Evolutionary conservation across 2,113 vertebrate genomes (phyloP).

Genomic region (Orycteropus afer): DNA sequence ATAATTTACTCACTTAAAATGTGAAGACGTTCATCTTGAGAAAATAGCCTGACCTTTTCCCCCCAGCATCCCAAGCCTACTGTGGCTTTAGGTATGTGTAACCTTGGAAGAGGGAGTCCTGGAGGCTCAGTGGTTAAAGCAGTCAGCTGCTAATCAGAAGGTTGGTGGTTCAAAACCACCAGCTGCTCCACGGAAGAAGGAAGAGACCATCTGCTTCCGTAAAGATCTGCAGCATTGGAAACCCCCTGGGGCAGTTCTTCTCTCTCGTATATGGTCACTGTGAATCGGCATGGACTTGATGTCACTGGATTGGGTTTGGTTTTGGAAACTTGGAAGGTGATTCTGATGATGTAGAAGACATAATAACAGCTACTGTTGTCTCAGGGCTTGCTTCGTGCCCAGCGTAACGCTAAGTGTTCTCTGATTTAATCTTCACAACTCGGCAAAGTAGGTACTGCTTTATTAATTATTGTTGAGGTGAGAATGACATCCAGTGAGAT

Average conservation of each 20-base stretch:
- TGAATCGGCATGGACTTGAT: no score
- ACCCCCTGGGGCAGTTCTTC: no score
- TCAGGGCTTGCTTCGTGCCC: neutral
- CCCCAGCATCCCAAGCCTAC: neutral
- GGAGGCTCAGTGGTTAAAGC: no score
- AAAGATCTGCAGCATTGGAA: neutral
- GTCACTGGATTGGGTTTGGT: neutral
- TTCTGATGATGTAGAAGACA: neutral
- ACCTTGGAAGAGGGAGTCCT: neutral
- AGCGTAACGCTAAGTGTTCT: neutral
- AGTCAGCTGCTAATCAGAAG: no score
- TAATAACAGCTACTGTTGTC: neutral
- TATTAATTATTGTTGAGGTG: neutral
- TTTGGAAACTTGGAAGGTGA: neutral
- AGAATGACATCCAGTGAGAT: neutral
- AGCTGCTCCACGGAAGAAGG: no score
- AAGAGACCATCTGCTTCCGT: no score
- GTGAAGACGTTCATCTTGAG: neutral
- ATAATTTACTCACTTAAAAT: conserved; percentile 17
- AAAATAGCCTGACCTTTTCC: neutral
- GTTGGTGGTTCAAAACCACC: no score
- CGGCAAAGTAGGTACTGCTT: neutral
- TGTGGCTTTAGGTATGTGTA: neutral
- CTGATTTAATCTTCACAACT: neutral
- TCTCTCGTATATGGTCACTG: neutral